Conservation (phyloP, 2,888 invertebrate genomes). For the Drosophila crucigera region DNA sequence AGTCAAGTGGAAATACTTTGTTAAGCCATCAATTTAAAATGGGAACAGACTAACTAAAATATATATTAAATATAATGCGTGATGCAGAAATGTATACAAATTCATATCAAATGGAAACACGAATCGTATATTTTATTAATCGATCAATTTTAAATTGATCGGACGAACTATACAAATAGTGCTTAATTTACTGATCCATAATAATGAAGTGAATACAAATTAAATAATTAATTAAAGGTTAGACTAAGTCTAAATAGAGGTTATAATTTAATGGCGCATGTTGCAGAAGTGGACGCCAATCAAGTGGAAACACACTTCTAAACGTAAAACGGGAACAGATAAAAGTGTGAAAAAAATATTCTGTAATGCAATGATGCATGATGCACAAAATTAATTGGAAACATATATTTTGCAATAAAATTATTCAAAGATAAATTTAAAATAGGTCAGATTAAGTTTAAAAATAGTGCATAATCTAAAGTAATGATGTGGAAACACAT, state of each 20-base stretch:
- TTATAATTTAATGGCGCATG: not conserved
- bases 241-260: rapidly evolving
- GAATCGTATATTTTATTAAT: not conserved
- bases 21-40: not conserved
- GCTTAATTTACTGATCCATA: not conserved
- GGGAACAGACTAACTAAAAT: not conserved
- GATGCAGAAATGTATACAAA: not conserved
- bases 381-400: not conserved
- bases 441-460: not conserved
- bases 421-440: not conserved
- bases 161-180: not conserved
- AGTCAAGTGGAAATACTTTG: not conserved
- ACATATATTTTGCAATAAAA: not conserved
- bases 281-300: not conserved
- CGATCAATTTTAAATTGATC: not conserved
- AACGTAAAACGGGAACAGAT: not conserved
- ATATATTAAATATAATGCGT: not conserved
- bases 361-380: not conserved
- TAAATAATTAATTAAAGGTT: not conserved
- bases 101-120: not conserved
- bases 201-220: not conserved
- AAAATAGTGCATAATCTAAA: not conserved
- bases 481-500: not conserved
- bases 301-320: not conserved
- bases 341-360: not conserved